Conservation (phyloP, 2,113 vertebrate species). For the Ibidorhyncha struthersii region DNA sequence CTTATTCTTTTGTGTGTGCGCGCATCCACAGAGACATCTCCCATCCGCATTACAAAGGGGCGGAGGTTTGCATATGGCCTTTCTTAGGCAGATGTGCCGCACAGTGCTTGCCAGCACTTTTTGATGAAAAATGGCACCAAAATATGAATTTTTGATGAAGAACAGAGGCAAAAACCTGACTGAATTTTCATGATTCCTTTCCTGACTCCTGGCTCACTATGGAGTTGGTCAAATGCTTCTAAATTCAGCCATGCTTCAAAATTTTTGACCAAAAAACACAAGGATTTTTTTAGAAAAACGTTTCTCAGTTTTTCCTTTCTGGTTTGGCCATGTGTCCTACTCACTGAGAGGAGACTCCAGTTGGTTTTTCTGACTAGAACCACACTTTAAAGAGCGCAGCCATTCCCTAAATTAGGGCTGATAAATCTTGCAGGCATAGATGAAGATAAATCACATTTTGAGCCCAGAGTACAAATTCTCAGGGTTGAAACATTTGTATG, state of each 20-base stretch:
- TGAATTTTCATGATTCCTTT: not conserved
- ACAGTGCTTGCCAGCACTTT: not conserved
- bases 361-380: slow-evolving; percentile 49
- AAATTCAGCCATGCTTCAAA: slow-evolving; percentile 25
- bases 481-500: slow-evolving; percentile 52
- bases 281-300: not conserved
- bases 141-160: not conserved
- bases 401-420: slow-evolving; percentile 6
- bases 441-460: slow-evolving; percentile 64
- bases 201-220: not conserved
- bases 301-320: slow-evolving; percentile 59
- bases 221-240: slow-evolving; percentile 22
- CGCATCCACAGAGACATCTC: not conserved
- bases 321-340: slow-evolving; percentile 45
- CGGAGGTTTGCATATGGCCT: not conserved
- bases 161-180: not conserved
- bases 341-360: slow-evolving; percentile 35
- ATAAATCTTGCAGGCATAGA: slow-evolving; percentile 44
- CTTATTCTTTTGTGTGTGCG: not conserved
- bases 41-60: accelerated
- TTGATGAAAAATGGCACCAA: not conserved
- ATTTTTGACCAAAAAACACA: slow-evolving; percentile 39
- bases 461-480: slow-evolving; percentile 48
- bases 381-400: slow-evolving; percentile 9
- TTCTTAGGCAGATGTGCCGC: not conserved